These are phyloP conservation scores for Anguilla pacifica DNA, from an alignment of 2,797 vertebrate genomes.

Conservation along the genomic window DNA sequence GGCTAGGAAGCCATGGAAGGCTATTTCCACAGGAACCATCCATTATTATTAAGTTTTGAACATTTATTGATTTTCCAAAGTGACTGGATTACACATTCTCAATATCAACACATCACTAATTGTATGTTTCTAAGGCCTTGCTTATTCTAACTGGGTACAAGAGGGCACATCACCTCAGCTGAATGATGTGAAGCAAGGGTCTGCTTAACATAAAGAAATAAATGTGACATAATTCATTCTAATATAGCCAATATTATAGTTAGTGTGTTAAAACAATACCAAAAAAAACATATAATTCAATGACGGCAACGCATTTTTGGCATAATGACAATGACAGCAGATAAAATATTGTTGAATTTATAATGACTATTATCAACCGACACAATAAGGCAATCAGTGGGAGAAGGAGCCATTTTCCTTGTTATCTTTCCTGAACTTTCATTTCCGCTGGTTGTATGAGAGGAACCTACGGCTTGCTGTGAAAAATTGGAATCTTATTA, in stretches of 20 bases:
- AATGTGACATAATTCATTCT: not conserved
- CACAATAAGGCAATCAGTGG: not conserved
- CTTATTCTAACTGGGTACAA: not conserved
- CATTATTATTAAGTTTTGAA: constrained; percentile 8
- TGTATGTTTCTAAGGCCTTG: not conserved
- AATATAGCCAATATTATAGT: not conserved
- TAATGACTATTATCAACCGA: not conserved
- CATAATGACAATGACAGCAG: not conserved
- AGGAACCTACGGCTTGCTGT: not conserved
- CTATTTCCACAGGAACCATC: constrained; percentile 28
- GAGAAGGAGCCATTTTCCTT: not conserved
- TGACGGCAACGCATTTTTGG: not conserved
- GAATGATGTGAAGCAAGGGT: not conserved
- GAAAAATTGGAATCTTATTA: constrained; percentile 19
- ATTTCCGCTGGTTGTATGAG: constrained; percentile 2
- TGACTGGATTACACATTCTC: constrained; percentile 26
- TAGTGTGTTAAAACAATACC: not conserved
- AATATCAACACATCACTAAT: constrained; percentile 19
- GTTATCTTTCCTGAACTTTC: not conserved
- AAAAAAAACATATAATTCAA: not conserved
- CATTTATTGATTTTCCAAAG: not conserved
- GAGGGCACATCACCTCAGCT: not conserved
- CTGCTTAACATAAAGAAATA: not conserved
- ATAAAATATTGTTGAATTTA: not conserved
- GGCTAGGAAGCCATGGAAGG: constrained; percentile 6